Evolutionary conservation across 1,140 invertebrate genomes (phyloP), one percentile per base, ranked within the genome.

Genomic region (Pararge aegeria): DNA sequence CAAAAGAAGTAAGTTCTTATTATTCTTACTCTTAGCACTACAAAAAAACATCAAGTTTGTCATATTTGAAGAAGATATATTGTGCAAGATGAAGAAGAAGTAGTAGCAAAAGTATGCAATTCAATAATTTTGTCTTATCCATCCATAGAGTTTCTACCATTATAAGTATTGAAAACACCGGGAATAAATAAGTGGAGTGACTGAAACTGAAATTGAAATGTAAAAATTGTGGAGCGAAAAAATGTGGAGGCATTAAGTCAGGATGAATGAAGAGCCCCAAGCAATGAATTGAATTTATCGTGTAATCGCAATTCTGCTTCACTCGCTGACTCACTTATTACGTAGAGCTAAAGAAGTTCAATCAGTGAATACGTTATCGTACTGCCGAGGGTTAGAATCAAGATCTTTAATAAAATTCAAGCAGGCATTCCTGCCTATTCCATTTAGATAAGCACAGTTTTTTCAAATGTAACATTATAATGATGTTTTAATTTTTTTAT

Each of bases 221-320:
- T 54, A 53, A 50, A 54, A 64, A 64, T 53, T 50, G 42, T 24
- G 40, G 50, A 51, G 42, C 48, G 46, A 57, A 55, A 57, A 62
- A 55, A 53, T 50, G 34, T 20, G 18, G 42, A 20, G 42, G 42
- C 19, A 46, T 21, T 21, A 50, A 66, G 37, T 66, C 52, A 53
- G 37, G 49, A 50, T 51, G 56, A 64, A 66, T 55, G 46, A 75
- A 66, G 66, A 51, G 65, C 61, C 57, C 68, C 66, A 58, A 66
- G 61, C 66, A 74, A 78, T 75, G 75, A 80, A 82, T 80, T 82
- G 70, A 70, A 84, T 82, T 84, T 82, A 79, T 76, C 72, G 69
- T 73, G 73, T 76, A 80, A 76, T 80, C 70, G 67, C 66, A 74
- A 79, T 76, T 80, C 74, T 67, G 67, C 66, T 79, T 73, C 66